A percentile compares a stretch with the other conserved stretches of the same genome.
These are phyloP conservation scores for Caenorhabditis becei DNA, from an alignment of 2,888 invertebrate species.

Conservation along the genomic window DNA sequence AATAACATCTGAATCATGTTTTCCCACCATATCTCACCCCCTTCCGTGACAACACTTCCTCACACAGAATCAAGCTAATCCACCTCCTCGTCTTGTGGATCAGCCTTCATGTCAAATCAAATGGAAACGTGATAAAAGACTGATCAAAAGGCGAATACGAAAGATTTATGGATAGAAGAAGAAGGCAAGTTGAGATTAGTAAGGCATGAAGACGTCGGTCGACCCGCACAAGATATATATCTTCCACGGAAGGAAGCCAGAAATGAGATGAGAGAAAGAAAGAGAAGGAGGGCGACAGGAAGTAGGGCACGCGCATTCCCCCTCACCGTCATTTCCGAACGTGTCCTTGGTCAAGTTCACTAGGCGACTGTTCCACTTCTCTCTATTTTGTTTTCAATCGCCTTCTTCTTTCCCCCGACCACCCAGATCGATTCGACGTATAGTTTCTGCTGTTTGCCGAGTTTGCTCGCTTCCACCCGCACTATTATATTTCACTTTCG, in stretches of 20 bases:
- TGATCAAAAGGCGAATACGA: neutral
- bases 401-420: neutral
- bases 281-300: neutral
- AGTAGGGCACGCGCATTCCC: neutral
- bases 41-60: too few species aligned
- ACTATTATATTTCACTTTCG: neutral
- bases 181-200: conserved; percentile 1
- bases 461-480: neutral
- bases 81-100: too few species aligned
- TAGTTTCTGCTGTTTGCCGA: neutral
- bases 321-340: conserved; percentile 1
- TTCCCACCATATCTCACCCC: too few species aligned
- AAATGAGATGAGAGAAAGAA: neutral
- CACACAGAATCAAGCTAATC: too few species aligned
- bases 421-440: neutral
- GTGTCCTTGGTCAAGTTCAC: too few species aligned
- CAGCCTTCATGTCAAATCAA: too few species aligned
- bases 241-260: neutral
- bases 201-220: neutral
- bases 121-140: neutral
- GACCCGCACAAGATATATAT: neutral
- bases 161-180: neutral
- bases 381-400: neutral
- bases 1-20: too few species aligned
- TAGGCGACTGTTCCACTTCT: conserved; percentile 19